phyloP scores from a whole-genome alignment of 2,797 vertebrate genomes.

The Vespertilio murinus region DNA sequence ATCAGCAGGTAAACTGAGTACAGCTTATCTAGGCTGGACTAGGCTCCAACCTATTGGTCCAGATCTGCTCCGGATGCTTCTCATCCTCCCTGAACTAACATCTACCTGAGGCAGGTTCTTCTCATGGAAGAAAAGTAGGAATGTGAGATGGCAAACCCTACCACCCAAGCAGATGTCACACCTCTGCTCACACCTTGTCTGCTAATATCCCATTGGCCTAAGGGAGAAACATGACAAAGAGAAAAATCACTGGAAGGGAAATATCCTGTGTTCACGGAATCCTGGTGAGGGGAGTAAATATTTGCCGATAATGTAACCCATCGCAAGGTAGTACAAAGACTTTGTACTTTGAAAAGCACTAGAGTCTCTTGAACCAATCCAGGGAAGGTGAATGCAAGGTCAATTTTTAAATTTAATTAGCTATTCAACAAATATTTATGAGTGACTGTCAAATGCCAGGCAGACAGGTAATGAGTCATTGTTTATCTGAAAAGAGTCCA shows the following conservation, averaged over 20 bases:
- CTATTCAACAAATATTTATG: constrained; percentile 37
- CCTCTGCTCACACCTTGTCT: neutral
- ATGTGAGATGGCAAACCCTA: neutral
- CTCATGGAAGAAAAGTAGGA: neutral
- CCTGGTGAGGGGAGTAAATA: neutral
- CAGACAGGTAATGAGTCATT: constrained; percentile 42
- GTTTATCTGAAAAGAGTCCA: constrained; percentile 30
- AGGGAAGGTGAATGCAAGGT: constrained; percentile 9
- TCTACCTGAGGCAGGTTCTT: neutral
- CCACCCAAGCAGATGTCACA: neutral
- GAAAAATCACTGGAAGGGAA: neutral
- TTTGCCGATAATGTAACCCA: neutral
- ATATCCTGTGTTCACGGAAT: neutral
- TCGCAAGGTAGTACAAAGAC: neutral
- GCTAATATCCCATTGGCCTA: neutral
- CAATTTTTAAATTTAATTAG: constrained; percentile 31
- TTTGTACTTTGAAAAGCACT: constrained; percentile 5
- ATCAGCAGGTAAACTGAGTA: neutral
- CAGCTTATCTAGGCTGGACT: neutral
- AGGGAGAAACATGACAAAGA: neutral
- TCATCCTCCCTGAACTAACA: neutral
- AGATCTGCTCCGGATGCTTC: neutral
- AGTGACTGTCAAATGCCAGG: constrained; percentile 34
- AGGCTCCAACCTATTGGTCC: neutral
- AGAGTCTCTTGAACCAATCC: constrained; percentile 2